These are phyloP conservation scores for Drosophila sucinea DNA, from an alignment of 1,140 invertebrate genomes.

Conservation along the genomic window DNA sequence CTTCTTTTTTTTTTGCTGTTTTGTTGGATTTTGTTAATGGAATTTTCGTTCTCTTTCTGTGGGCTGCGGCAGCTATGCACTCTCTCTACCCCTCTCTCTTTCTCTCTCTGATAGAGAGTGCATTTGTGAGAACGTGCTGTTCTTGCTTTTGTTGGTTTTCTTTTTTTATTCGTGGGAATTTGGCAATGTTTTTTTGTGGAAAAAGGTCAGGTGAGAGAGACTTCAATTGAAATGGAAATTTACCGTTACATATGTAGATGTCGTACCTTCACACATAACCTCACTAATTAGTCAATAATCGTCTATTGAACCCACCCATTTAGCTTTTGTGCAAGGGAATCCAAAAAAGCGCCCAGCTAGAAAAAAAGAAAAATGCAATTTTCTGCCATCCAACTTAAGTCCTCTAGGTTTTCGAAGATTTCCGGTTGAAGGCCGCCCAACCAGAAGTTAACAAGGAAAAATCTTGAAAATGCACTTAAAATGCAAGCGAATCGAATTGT, in stretches of 20 bases:
- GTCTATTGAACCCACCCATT: slow-evolving; percentile 61
- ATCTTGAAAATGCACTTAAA: too few species aligned
- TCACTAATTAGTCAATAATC: slow-evolving; percentile 67
- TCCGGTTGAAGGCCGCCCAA: too few species aligned
- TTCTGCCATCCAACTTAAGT: not conserved
- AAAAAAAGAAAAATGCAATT: slow-evolving; percentile 11
- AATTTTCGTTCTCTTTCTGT: slow-evolving; percentile 49
- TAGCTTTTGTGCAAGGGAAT: slow-evolving; percentile 45
- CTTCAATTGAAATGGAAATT: slow-evolving; percentile 15
- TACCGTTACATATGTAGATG: slow-evolving; percentile 13
- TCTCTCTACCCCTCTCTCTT: not conserved
- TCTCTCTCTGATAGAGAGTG: slow-evolving; percentile 15
- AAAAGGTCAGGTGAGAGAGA: slow-evolving; percentile 44
- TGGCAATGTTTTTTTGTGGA: slow-evolving; percentile 35
- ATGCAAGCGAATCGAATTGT: too few species aligned
- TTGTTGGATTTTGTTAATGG: slow-evolving; percentile 51
- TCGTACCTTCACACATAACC: slow-evolving; percentile 45
- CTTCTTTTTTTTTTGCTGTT: slow-evolving; percentile 36
- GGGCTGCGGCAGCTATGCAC: not conserved
- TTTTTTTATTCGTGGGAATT: slow-evolving; percentile 52
- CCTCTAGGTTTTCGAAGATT: not conserved
- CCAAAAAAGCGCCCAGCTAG: slow-evolving; percentile 57
- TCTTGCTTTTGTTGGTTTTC: slow-evolving; percentile 29
- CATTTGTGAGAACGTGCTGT: slow-evolving; percentile 31
- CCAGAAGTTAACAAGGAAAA: too few species aligned